Percentiles rank a stretch among this genome's conserved stretches.
phyloP scores from a whole-genome alignment of 2,888 invertebrate species.

The Thymelicus acteon region DNA sequence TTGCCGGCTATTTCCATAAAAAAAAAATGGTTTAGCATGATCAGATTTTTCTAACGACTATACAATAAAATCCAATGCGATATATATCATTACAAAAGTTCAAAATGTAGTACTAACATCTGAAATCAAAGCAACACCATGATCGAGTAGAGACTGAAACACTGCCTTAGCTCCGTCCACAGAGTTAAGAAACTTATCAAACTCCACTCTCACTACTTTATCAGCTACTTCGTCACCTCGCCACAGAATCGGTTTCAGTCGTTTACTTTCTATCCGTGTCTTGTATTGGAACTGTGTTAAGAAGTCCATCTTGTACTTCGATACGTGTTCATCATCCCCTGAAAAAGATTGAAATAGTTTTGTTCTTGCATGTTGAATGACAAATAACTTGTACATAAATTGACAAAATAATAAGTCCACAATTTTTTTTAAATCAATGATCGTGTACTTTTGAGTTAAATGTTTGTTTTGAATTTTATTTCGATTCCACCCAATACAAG shows the following conservation, averaged over 20 bases:
- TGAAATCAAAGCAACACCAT: conserved; percentile 80
- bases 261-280: conserved; percentile 62
- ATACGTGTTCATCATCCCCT: conserved; percentile 86
- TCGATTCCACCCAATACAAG: too few relatives aligned
- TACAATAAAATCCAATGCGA: too few relatives aligned
- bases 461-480: too few relatives aligned
- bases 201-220: conserved; percentile 66
- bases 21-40: too few relatives aligned
- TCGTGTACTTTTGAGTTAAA: too few relatives aligned
- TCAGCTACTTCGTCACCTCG: conserved; percentile 65
- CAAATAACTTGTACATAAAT: too few relatives aligned
- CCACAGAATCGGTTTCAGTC: conserved; percentile 74
- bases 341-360: conserved; percentile 43
- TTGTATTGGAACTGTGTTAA: conserved; percentile 66
- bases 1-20: too few relatives aligned
- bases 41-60: too few relatives aligned
- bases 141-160: conserved; percentile 79
- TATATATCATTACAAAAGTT: too few relatives aligned
- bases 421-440: too few relatives aligned
- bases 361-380: too few relatives aligned
- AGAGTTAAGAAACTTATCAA: conserved; percentile 76
- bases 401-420: too few relatives aligned
- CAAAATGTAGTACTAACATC: conserved; percentile 54
- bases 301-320: conserved; percentile 77
- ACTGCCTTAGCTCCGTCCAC: conserved; percentile 71